Evolutionary conservation across 2,797 vertebrate genomes (phyloP).

Genomic region (Trachops cirrhosus): DNA sequence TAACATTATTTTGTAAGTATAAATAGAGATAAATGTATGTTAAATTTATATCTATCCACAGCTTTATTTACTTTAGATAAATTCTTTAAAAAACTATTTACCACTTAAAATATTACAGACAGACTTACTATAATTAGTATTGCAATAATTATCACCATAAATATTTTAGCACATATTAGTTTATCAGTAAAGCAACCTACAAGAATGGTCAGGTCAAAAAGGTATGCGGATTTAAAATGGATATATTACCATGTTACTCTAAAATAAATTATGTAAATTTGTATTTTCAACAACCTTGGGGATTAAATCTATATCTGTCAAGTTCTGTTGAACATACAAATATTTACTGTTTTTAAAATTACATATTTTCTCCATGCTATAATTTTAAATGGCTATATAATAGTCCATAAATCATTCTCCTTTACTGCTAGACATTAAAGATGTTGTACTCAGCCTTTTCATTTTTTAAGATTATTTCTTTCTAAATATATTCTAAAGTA

Average conservation of each 20-base stretch:
- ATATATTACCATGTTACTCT: neutral
- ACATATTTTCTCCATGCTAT: neutral
- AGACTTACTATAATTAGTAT: conserved; percentile 2
- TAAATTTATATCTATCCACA: neutral
- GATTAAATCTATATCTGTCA: neutral
- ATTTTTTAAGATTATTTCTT: conserved; percentile 29
- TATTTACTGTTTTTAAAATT: neutral
- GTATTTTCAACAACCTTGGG: neutral
- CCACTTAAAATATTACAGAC: neutral
- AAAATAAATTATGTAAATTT: neutral
- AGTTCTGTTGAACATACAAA: neutral
- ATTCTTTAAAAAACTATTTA: neutral
- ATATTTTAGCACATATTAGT: neutral
- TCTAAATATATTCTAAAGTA: neutral
- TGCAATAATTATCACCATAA: neutral
- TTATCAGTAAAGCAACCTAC: neutral
- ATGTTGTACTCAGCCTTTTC: neutral
- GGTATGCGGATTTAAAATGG: neutral
- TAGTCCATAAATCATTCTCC: neutral
- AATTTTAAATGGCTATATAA: conserved; percentile 15
- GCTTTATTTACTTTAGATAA: neutral
- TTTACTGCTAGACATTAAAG: neutral
- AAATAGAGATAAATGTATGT: neutral
- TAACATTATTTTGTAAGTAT: conserved; percentile 10
- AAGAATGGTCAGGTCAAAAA: neutral